Conservation (phyloP, 2,113 vertebrate species). For the Microtus montanus region DNA sequence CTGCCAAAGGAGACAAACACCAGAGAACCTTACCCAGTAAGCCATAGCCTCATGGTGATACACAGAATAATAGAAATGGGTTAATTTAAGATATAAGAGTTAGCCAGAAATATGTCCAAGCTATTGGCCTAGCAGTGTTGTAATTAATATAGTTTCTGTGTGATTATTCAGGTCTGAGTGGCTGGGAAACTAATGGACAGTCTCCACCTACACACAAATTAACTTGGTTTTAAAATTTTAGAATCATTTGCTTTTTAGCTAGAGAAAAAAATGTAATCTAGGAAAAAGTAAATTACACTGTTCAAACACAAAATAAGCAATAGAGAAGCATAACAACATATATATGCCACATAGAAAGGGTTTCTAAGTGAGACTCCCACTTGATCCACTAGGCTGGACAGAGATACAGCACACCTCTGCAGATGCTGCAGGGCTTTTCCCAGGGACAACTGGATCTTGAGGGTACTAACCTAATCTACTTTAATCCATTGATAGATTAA, state of each 20-base stretch:
- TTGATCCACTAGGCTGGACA: background rate
- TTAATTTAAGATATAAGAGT: too few relatives aligned
- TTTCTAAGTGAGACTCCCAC: background rate
- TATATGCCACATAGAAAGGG: background rate
- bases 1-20: too few relatives aligned
- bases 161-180: too few relatives aligned
- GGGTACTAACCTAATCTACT: background rate
- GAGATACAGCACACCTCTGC: background rate
- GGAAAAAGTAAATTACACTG: too few relatives aligned
- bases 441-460: background rate
- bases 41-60: too few relatives aligned
- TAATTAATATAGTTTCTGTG: too few relatives aligned
- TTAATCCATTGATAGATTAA: background rate
- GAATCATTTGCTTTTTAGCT: background rate
- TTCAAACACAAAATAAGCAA: too few relatives aligned
- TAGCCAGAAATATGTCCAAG: too few relatives aligned
- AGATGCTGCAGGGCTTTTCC: background rate
- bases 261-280: background rate
- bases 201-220: background rate
- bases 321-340: background rate
- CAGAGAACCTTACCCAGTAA: too few relatives aligned
- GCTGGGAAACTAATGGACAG: too few relatives aligned
- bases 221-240: conserved; percentile 1
- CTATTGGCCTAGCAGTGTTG: too few relatives aligned
- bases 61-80: too few relatives aligned